Evolutionary conservation across 2,797 vertebrate genomes (phyloP).

Genomic region (Macrochelys suwanniensis): DNA sequence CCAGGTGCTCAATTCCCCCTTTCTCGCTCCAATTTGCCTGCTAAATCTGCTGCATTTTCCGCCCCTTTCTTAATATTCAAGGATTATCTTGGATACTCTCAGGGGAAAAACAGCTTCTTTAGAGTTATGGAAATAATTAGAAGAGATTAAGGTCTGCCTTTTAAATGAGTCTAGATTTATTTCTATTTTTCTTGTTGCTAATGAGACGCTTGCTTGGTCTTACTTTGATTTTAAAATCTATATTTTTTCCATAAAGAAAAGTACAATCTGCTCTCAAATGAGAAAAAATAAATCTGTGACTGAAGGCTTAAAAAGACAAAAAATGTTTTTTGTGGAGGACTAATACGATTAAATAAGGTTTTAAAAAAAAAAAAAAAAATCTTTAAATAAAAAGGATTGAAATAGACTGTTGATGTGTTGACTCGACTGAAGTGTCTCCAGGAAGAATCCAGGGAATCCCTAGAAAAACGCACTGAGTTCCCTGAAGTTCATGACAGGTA

Average conservation of each 20-base stretch:
- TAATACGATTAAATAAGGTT: background rate
- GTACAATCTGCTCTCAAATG: background rate
- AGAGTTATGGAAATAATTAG: constrained; percentile 65
- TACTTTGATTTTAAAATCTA: constrained; percentile 34
- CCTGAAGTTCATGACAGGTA: background rate
- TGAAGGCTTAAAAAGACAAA: background rate
- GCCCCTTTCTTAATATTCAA: constrained; percentile 25
- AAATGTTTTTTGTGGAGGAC: constrained; percentile 23
- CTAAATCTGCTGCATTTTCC: constrained; percentile 58
- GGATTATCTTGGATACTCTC: constrained; percentile 56
- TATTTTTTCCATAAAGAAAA: background rate
- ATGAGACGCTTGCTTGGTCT: constrained; percentile 58
- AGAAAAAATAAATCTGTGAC: constrained; percentile 22
- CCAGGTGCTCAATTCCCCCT: constrained; percentile 21
- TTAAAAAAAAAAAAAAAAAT: background rate
- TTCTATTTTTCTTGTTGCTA: constrained; percentile 54
- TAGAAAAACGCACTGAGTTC: background rate
- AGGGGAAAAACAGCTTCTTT: constrained; percentile 41
- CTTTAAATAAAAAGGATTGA: background rate
- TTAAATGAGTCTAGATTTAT: constrained; percentile 64
- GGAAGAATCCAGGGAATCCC: background rate
- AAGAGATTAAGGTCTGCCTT: constrained; percentile 59
- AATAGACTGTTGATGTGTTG: background rate
- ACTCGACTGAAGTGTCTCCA: background rate
- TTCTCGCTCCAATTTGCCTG: constrained; percentile 38